phyloP scores from a whole-genome alignment of 2,113 vertebrate species.

The Equus przewalskii region DNA sequence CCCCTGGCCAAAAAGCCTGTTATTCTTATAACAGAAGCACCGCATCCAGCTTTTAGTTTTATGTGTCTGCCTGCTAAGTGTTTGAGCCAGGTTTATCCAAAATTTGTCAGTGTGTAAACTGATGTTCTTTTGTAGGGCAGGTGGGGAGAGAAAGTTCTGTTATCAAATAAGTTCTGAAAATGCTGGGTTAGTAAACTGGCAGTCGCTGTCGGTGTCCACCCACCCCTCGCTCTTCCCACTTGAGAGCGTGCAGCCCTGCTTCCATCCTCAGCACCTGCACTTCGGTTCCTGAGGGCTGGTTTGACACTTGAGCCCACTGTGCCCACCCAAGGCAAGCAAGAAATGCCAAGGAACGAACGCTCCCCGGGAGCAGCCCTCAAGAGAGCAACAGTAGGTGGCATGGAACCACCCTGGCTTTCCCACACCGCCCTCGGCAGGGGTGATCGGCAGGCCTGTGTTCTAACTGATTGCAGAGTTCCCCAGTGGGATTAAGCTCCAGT shows the following conservation, averaged over 20 bases:
- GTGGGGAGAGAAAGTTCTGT: neutral
- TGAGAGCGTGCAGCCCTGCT: rapidly evolving
- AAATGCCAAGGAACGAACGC: neutral
- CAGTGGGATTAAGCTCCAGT: neutral
- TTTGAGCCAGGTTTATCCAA: neutral
- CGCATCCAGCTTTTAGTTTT: neutral
- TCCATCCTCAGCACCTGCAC: rapidly evolving
- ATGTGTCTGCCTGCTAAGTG: neutral
- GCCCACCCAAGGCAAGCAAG: neutral
- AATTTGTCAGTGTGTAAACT: neutral
- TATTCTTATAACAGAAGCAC: neutral
- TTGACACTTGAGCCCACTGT: neutral
- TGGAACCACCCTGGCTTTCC: too few relatives aligned
- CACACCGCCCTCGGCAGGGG: rapidly evolving
- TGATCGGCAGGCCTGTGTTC: rapidly evolving
- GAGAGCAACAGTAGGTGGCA: neutral
- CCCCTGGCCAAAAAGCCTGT: neutral
- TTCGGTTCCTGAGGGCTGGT: neutral
- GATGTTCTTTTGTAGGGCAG: neutral
- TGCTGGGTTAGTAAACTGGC: neutral
- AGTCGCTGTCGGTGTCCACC: rapidly evolving
- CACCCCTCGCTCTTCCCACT: rapidly evolving
- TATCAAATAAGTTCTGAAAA: neutral
- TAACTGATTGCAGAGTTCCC: neutral
- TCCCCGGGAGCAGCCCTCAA: neutral